phyloP scores from a whole-genome alignment of 2,888 invertebrate genomes.

The Conops quadrifasciatus region DNA sequence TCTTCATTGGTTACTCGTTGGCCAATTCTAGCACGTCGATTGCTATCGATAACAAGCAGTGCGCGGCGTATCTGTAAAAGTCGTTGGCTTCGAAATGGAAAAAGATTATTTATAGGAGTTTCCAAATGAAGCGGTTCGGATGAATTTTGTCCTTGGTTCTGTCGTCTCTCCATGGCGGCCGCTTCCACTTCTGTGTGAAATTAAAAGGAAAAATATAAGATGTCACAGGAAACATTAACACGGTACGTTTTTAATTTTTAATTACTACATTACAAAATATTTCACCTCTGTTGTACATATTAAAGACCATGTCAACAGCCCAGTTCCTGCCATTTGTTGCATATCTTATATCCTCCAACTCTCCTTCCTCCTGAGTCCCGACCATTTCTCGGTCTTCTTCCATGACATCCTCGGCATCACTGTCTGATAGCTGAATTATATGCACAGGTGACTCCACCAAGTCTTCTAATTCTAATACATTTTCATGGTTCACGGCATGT shows the following conservation, averaged over 20 bases:
- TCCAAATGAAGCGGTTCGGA: no score
- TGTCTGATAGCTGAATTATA: not conserved
- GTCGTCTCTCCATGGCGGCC: slow-evolving; percentile 25
- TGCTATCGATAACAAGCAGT: slow-evolving; percentile 53
- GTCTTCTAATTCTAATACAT: not conserved
- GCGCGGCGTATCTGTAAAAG: slow-evolving; percentile 57
- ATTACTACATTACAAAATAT: not conserved
- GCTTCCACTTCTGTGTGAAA: slow-evolving; percentile 36
- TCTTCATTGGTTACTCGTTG: slow-evolving; percentile 27
- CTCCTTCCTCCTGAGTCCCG: slow-evolving; percentile 40
- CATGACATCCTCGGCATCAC: slow-evolving; percentile 39
- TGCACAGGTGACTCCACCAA: no score
- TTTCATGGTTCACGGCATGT: slow-evolving; percentile 17
- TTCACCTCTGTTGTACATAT: slow-evolving; percentile 13
- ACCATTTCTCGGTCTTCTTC: slow-evolving; percentile 33
- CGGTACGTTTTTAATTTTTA: not conserved
- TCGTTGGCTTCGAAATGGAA: slow-evolving; percentile 2
- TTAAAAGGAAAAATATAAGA: no score
- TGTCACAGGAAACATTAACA: no score
- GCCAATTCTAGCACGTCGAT: slow-evolving; percentile 42
- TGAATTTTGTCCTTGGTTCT: no score
- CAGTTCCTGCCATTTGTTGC: slow-evolving; percentile 36
- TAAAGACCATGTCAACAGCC: slow-evolving; percentile 26
- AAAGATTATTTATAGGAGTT: no score
- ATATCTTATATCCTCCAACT: slow-evolving; percentile 40